Percentiles rank a stretch among this genome's conserved stretches.
Conservation (phyloP, 2,113 vertebrate genomes). For the Neolamprologus devosi region DNA sequence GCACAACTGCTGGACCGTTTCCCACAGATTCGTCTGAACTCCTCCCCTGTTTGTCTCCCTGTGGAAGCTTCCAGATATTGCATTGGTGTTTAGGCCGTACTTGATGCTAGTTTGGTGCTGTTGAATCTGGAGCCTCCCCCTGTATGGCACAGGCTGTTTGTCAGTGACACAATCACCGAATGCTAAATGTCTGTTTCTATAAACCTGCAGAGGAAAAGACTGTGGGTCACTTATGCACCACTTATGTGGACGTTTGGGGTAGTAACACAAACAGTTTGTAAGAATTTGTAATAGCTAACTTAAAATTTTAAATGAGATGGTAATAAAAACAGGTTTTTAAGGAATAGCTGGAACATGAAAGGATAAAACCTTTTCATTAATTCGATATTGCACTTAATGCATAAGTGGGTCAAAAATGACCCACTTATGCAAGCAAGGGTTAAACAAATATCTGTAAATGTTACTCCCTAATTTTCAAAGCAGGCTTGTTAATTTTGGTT, state of each 20-base stretch:
- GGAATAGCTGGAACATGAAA: background rate
- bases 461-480: background rate
- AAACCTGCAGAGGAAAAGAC: background rate
- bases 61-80: background rate
- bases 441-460: background rate
- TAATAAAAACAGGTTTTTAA: background rate
- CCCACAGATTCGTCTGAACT: background rate
- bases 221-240: background rate
- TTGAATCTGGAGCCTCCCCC: background rate
- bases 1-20: background rate
- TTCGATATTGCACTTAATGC: background rate
- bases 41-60: background rate
- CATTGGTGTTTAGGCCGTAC: background rate
- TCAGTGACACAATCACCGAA: background rate
- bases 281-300: background rate
- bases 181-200: background rate
- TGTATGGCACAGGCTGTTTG: background rate
- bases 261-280: accelerated
- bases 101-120: background rate
- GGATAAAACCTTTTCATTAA: background rate
- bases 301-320: background rate
- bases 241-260: background rate
- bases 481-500: background rate
- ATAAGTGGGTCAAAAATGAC: background rate
- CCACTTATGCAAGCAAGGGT: accelerated